phyloP scores from a whole-genome alignment of 1,140 invertebrate genomes.

The Gryllus bimaculatus region DNA sequence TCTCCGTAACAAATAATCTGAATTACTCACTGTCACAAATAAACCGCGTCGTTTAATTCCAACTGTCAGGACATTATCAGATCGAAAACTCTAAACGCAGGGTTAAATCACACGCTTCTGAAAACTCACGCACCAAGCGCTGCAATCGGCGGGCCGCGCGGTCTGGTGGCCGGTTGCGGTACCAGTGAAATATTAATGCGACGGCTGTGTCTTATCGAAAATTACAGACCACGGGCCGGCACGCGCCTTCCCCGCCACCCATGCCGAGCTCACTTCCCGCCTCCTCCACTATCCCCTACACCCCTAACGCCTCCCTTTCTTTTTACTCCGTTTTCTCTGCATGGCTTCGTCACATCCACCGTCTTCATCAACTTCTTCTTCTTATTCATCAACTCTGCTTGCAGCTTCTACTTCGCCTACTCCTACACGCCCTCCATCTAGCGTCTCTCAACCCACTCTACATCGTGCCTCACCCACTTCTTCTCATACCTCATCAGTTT shows the following conservation, averaged over 20 bases:
- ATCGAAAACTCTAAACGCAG: background rate
- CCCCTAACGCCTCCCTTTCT: background rate
- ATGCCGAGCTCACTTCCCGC: too few species aligned
- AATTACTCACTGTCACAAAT: constrained; percentile 5
- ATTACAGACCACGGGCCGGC: background rate
- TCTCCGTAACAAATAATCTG: background rate
- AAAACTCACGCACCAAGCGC: background rate
- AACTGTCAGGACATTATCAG: background rate
- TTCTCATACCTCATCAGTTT: too few species aligned
- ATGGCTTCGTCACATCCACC: too few species aligned
- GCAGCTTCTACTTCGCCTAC: too few species aligned
- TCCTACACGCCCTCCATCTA: too few species aligned
- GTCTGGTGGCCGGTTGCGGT: background rate
- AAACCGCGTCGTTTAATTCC: background rate
- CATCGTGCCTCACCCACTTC: too few species aligned
- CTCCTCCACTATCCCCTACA: too few species aligned
- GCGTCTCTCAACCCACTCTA: too few species aligned
- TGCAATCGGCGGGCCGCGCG: background rate
- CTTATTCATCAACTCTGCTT: too few species aligned
- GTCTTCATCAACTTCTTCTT: too few species aligned
- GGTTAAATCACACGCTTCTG: background rate
- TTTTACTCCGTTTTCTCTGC: too few species aligned
- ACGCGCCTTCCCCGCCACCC: background rate
- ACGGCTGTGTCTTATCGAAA: background rate
- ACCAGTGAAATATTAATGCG: background rate